Conservation (phyloP, 1,140 invertebrate genomes). For the Macrotrachela quadricornifera region DNA sequence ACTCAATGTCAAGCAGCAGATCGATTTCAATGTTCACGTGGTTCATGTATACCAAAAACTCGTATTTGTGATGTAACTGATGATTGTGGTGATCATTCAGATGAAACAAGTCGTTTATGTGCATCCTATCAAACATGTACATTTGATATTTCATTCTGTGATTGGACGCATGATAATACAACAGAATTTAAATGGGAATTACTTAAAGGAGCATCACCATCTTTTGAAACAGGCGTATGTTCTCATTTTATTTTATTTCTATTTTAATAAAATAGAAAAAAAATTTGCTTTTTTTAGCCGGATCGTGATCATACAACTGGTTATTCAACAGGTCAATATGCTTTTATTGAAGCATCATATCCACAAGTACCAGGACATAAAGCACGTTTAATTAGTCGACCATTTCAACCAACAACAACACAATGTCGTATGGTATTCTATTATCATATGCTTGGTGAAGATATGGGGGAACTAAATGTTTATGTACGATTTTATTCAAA, state of each 20-base stretch:
- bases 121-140: not conserved
- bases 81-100: slow-evolving; percentile 19
- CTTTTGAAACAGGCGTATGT: no score
- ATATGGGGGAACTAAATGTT: slow-evolving; percentile 16
- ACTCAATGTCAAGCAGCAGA: not conserved
- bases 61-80: slow-evolving; percentile 21
- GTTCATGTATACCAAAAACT: slow-evolving; percentile 11
- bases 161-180: no score
- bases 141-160: no score
- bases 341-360: slow-evolving; percentile 18
- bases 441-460: slow-evolving; percentile 47
- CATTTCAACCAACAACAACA: not conserved
- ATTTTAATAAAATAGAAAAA: no score
- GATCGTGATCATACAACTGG: slow-evolving; percentile 2
- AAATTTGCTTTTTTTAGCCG: no score
- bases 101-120: slow-evolving; percentile 17
- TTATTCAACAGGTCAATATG: slow-evolving; percentile 9
- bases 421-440: slow-evolving; percentile 36
- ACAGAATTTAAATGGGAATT: no score
- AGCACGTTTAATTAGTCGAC: slow-evolving; percentile 17
- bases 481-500: slow-evolving; percentile 7
- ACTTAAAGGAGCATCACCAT: no score
- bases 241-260: no score
- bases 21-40: not conserved
- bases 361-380: slow-evolving; percentile 17